These are phyloP conservation scores for Dromiciops gliroides DNA, from an alignment of 2,113 vertebrate genomes.

Conservation along the genomic window DNA sequence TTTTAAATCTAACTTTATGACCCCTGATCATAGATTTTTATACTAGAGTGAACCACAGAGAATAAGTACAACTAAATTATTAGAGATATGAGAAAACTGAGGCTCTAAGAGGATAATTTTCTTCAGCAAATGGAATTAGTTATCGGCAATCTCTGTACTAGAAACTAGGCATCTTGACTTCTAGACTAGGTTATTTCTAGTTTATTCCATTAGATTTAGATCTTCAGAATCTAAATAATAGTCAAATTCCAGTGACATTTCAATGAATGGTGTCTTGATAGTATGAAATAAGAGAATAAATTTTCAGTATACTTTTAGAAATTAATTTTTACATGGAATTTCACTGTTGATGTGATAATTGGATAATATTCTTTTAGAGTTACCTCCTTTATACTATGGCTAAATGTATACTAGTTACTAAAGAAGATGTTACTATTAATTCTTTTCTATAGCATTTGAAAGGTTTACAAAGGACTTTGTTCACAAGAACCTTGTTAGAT, in stretches of 20 bases:
- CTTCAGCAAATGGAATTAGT: background rate
- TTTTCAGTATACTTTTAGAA: background rate
- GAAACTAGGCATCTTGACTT: background rate
- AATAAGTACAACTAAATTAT: background rate
- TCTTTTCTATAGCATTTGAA: background rate
- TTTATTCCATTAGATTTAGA: background rate
- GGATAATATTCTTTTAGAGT: background rate
- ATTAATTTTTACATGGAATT: background rate
- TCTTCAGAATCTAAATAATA: background rate
- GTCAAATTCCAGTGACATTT: background rate
- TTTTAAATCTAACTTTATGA: background rate
- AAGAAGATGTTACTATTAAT: background rate
- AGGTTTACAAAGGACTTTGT: background rate
- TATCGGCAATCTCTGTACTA: background rate
- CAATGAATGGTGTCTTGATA: background rate
- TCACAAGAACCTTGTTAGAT: background rate
- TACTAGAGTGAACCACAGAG: background rate
- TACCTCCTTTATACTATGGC: background rate
- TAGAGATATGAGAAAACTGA: background rate
- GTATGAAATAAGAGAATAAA: too few relatives aligned
- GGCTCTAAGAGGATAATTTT: background rate
- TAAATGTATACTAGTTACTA: background rate
- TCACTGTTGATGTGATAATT: background rate
- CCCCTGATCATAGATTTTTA: background rate
- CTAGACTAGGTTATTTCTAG: background rate